Evolutionary conservation across 2,113 vertebrate species (phyloP).

Genomic region (Camelus bactrianus): DNA sequence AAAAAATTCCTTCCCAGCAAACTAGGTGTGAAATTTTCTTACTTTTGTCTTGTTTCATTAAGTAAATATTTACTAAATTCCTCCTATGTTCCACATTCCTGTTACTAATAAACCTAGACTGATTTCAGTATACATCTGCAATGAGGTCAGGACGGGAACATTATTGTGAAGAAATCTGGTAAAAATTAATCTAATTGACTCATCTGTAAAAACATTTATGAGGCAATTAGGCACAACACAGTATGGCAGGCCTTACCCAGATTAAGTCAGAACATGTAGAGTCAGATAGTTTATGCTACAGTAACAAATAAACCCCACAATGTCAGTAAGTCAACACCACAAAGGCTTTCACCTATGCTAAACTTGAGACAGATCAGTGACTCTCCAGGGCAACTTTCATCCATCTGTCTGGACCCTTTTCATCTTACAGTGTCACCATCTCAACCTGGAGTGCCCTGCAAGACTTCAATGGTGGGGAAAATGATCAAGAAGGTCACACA

Average conservation of each 20-base stretch:
- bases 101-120: not conserved
- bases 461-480: not conserved
- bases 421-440: not conserved
- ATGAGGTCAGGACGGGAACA: not conserved
- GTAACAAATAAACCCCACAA: not conserved
- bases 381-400: not conserved
- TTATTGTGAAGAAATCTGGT: not conserved
- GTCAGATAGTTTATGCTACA: not conserved
- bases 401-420: not conserved
- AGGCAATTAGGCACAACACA: not conserved
- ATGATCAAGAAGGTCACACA: not conserved
- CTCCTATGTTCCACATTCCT: not conserved
- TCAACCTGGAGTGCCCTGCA: not conserved
- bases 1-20: not conserved
- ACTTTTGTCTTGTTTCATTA: not conserved
- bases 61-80: not conserved
- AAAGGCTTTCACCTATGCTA: not conserved
- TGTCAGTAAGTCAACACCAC: not conserved
- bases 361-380: not conserved
- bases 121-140: not conserved
- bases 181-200: conserved; percentile 22
- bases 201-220: not conserved
- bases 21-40: not conserved
- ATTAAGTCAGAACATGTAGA: not conserved
- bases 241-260: not conserved